phyloP scores from a whole-genome alignment of 1,140 invertebrate genomes.

The Venustaconcha ellipsiformis region DNA sequence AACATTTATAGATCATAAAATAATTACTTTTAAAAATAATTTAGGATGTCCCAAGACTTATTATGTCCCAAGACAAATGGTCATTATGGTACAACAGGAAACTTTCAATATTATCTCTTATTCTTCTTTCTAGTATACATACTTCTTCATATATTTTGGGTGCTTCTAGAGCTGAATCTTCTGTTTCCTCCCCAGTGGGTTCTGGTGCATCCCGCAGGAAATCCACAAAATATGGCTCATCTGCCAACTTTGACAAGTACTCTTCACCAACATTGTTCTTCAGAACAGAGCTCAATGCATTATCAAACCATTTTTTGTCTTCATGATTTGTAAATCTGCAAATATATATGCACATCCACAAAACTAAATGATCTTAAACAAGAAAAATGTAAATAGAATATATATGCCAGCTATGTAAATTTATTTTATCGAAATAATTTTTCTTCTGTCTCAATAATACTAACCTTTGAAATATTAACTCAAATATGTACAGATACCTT shows the following conservation, averaged over 20 bases:
- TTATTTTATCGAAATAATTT: no score
- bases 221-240: conserved; percentile 68
- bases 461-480: no score
- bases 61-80: no score
- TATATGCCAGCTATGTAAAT: no score
- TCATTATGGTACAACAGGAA: no score
- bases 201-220: conserved; percentile 89
- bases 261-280: conserved; percentile 51
- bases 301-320: conserved; percentile 66
- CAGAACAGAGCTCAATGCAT: conserved; percentile 43
- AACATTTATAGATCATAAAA: no score
- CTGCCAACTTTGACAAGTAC: conserved; percentile 29
- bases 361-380: neutral
- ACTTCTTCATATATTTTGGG: conserved; percentile 94
- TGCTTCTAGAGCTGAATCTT: conserved; percentile 85
- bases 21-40: no score
- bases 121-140: conserved; percentile 2
- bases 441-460: no score
- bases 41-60: no score
- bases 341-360: neutral
- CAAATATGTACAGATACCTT: no score
- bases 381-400: neutral
- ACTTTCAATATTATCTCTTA: no score
- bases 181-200: conserved; percentile 92
- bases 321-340: conserved; percentile 57